Conservation (phyloP, 2,797 vertebrate species). For the Anas georgica region DNA sequence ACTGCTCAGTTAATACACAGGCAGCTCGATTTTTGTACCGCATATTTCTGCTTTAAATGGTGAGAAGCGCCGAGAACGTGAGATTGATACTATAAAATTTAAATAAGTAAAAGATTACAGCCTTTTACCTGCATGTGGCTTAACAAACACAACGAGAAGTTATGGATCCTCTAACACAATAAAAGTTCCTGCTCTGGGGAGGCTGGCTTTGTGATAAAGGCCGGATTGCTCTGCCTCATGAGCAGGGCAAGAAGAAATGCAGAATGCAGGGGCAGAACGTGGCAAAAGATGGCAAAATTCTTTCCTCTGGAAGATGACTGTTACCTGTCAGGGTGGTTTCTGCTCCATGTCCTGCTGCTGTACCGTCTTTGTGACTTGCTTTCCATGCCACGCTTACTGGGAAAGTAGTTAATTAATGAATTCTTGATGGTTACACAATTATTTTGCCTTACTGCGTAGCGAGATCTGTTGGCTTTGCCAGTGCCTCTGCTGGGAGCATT, state of each 20-base stretch:
- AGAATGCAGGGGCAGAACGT: background rate
- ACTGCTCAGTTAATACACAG: background rate
- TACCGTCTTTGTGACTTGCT: fast-evolving
- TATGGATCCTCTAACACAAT: fast-evolving
- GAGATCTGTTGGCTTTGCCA: background rate
- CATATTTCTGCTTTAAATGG: background rate
- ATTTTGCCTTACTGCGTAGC: fast-evolving
- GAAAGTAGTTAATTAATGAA: background rate
- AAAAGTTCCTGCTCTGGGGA: background rate
- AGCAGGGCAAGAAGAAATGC: background rate
- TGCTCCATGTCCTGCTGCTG: background rate
- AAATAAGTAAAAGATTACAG: background rate
- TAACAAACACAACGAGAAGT: background rate
- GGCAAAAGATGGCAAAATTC: background rate
- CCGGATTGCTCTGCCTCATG: background rate
- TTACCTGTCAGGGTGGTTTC: background rate
- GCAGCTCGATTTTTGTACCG: background rate
- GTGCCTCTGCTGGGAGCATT: background rate
- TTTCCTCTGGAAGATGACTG: background rate
- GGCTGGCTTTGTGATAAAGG: background rate
- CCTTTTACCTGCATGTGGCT: background rate
- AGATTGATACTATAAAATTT: background rate
- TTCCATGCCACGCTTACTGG: fast-evolving
- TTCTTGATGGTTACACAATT: background rate
- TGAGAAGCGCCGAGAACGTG: background rate